Conservation (phyloP, 2,888 invertebrate species). For the Nomada lathburiana region DNA sequence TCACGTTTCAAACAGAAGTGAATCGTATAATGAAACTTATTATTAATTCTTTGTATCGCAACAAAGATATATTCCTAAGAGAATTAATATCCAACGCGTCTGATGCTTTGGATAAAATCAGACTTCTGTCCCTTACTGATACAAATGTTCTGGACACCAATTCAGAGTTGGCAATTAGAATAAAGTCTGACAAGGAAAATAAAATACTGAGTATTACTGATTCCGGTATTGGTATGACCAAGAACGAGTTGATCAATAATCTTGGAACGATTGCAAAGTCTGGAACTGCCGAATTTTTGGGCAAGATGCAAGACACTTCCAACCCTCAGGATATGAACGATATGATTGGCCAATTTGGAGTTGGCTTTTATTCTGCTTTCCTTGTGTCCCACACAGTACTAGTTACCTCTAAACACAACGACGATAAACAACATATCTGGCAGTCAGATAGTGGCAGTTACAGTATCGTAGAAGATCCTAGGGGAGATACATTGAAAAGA, state of each 20-base stretch:
- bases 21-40: constrained; percentile 99
- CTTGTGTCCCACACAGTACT: constrained; percentile 97
- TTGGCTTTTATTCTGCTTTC: constrained; percentile 99
- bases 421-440: constrained; percentile 98
- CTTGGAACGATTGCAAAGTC: constrained; percentile 99
- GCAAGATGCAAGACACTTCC: constrained; percentile 92
- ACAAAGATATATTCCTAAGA: constrained; percentile 99
- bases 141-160: constrained; percentile 91
- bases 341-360: constrained; percentile 99
- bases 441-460: constrained; percentile 97
- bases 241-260: constrained; percentile 96
- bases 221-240: constrained; percentile 99
- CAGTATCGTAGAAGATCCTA: constrained; percentile 96
- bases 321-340: constrained; percentile 93
- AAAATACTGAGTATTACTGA: constrained; percentile 97
- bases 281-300: constrained; percentile 97
- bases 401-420: constrained; percentile 97
- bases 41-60: constrained; percentile 99
- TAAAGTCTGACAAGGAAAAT: constrained; percentile 94
- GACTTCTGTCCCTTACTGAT: constrained; percentile 96
- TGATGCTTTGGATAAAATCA: constrained; percentile 99
- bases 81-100: constrained; percentile 99
- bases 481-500: constrained; percentile 95
- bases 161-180: constrained; percentile 93
- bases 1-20: constrained; percentile 98